phyloP scores from a whole-genome alignment of 2,113 vertebrate genomes.

The Jaculus jaculus region DNA sequence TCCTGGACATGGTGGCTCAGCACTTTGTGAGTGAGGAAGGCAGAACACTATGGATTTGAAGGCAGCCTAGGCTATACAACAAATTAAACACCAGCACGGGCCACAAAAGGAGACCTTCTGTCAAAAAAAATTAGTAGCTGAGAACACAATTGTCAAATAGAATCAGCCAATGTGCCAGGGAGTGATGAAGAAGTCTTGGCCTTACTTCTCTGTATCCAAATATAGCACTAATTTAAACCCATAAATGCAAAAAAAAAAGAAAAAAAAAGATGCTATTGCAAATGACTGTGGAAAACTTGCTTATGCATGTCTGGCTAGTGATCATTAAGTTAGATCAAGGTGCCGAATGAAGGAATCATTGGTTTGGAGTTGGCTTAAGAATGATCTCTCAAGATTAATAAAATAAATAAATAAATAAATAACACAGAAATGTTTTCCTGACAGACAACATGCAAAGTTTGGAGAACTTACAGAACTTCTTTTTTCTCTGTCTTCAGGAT shows the following conservation, averaged over 20 bases:
- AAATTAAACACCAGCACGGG: neutral
- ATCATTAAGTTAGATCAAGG: neutral
- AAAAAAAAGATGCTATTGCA: no score
- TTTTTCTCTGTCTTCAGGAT: constrained; percentile 91
- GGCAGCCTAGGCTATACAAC: neutral
- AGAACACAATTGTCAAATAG: neutral
- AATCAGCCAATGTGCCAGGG: rapidly evolving
- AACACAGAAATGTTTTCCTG: neutral
- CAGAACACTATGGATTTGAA: neutral
- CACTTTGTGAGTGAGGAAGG: no score
- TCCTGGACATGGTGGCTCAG: no score
- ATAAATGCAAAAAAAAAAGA: neutral
- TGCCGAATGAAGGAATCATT: neutral
- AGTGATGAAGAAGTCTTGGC: neutral
- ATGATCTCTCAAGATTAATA: neutral
- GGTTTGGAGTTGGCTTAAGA: neutral
- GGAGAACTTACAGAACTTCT: constrained; percentile 90
- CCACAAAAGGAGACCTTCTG: neutral
- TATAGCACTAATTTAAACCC: neutral
- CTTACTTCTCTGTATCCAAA: neutral
- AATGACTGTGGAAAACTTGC: constrained; percentile 23
- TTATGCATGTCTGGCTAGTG: neutral
- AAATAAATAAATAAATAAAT: neutral
- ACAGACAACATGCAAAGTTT: neutral
- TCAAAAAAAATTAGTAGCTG: neutral